Base-by-base conservation (phyloP, 2,888 invertebrate species). In the Drosophila cognata region DNA sequence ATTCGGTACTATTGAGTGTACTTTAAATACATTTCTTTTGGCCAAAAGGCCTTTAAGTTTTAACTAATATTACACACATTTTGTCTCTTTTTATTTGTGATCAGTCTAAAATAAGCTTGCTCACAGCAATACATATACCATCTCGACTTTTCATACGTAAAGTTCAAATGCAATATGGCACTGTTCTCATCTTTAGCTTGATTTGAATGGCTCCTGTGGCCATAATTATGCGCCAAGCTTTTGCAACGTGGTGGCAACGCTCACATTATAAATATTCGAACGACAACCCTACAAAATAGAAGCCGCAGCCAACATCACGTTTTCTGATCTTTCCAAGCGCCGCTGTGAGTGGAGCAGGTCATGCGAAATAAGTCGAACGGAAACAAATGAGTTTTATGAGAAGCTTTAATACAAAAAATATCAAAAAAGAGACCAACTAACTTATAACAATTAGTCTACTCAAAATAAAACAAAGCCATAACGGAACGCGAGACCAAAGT, bases 271-370 rank as follows among this genome's bases (percentile, higher is more conserved):
- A 28, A 4, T 4, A 13, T 11, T 18, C 10, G 0, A 52, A 25
- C 61, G 73, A 78, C 81, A 81, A 69, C 84, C 56, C 69, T 79
- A 52, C 2, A 36, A 46, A 59, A 69, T 35, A 73, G 82, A 76
- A 80, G 78, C 77, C 52, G 77, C 88, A 78, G 69, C 82, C 71
- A 84, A 85, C 86, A 77, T 87, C 70, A 66, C 35, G 21, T 57
- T 65, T 60, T 63, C 21, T 57, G 60, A 67, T 56, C 90, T 83
- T 77, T 80, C 78, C 74, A 81, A 81, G 74, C 82, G 88, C 91
- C 90, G 89, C 90, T 90, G 89, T 75, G 77, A 75, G 58, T 76
- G 77, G 81, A 84, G 81, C 85, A 78, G 90, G 84, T 73, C 69
- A 74, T 82, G 84, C 89, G 81, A 63, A 73, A 74, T 69, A 71